These are phyloP conservation scores for Pachydiplax longipennis DNA, from an alignment of 2,888 invertebrate genomes.

Conservation along the genomic window DNA sequence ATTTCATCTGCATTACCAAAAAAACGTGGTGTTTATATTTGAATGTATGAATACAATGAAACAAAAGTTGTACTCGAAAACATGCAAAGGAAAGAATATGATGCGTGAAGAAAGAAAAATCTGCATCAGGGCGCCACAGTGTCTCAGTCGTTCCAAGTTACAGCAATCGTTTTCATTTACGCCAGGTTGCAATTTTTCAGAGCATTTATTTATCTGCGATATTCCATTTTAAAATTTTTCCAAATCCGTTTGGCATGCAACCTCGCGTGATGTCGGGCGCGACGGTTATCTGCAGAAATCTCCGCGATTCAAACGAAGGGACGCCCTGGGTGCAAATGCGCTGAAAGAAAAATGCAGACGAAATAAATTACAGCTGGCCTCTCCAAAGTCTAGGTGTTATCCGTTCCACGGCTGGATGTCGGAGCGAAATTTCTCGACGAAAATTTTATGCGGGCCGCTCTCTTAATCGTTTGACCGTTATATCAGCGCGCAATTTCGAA, in stretches of 20 bases:
- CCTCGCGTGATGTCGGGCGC: background rate
- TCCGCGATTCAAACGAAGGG: background rate
- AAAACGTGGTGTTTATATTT: too few species aligned
- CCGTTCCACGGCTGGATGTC: background rate
- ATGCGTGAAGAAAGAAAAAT: too few species aligned
- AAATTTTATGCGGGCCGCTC: background rate
- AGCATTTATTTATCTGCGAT: background rate
- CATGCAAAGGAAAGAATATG: too few species aligned
- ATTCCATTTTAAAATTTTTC: background rate
- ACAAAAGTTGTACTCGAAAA: too few species aligned
- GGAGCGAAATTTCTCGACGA: background rate
- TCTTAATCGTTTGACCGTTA: background rate
- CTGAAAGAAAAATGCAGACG: background rate
- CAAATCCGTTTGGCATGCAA: background rate
- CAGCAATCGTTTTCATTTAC: too few species aligned
- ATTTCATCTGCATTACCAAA: too few species aligned
- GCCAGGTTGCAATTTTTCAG: too few species aligned
- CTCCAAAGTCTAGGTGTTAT: background rate
- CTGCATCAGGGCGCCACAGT: too few species aligned
- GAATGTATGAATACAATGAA: too few species aligned
- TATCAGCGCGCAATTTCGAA: background rate
- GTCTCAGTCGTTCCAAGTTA: too few species aligned
- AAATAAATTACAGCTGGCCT: background rate
- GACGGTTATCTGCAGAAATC: background rate
- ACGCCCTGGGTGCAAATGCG: background rate